A percentile compares a stretch with the other conserved stretches of the same genome.
These are phyloP conservation scores for Chrysolina haemoptera DNA, from an alignment of 2,888 invertebrate genomes.

Conservation along the genomic window DNA sequence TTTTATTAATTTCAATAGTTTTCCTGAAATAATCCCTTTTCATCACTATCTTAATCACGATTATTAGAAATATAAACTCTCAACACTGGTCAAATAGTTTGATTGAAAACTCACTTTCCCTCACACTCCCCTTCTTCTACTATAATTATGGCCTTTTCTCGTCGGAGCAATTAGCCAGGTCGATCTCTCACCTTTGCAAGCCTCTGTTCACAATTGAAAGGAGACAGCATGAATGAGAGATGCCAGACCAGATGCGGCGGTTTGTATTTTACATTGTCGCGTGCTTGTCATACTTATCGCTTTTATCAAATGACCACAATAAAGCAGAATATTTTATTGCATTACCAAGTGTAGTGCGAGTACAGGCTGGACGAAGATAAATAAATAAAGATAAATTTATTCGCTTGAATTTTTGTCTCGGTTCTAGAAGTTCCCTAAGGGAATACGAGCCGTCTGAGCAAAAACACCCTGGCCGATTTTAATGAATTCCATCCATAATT, in stretches of 20 bases:
- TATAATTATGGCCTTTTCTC: too few species aligned
- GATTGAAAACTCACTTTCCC: too few species aligned
- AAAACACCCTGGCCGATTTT: too few species aligned
- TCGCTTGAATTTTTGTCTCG: conserved; percentile 1
- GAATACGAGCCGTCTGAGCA: too few species aligned
- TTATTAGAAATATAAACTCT: too few species aligned
- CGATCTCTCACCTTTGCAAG: background rate
- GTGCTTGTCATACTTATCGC: conserved; percentile 64
- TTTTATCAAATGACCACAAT: conserved; percentile 66
- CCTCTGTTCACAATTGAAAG: conserved; percentile 6
- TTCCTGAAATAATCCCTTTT: too few species aligned
- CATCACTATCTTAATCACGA: too few species aligned
- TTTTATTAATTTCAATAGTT: too few species aligned
- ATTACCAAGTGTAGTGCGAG: conserved; percentile 30
- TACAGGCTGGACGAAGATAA: conserved; percentile 9
- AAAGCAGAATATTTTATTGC: conserved; percentile 64
- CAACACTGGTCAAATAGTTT: too few species aligned
- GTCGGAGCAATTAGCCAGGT: too few species aligned
- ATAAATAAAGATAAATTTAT: conserved; percentile 11
- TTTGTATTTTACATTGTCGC: conserved; percentile 62
- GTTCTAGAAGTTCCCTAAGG: background rate
- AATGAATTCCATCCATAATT: too few species aligned
- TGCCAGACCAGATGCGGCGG: conserved; percentile 47
- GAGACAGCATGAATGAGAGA: conserved; percentile 42
- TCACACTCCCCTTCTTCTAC: too few species aligned